Conservation (phyloP, 2,797 vertebrate species). For the Pangasius mekongensis region DNA sequence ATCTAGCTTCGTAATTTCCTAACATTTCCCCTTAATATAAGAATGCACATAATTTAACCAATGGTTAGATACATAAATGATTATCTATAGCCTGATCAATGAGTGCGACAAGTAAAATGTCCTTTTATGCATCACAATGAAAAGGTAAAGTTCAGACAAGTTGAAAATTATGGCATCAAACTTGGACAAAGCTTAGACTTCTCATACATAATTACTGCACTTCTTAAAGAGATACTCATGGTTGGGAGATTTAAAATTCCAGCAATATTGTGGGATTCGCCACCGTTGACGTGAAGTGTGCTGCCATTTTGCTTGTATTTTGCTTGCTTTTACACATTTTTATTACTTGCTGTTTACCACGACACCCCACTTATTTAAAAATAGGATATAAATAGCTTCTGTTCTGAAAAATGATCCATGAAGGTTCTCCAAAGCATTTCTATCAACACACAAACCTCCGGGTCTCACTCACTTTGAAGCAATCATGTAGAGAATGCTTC, state of each 20-base stretch:
- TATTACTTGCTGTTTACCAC: background rate
- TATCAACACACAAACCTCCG: background rate
- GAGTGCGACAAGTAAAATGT: background rate
- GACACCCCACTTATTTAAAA: background rate
- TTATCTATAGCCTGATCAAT: background rate
- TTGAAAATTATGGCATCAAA: background rate
- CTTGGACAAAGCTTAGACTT: background rate
- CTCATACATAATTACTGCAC: background rate
- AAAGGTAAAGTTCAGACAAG: background rate
- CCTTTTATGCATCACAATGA: background rate
- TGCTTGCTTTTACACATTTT: background rate
- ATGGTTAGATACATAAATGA: background rate
- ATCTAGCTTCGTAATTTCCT: background rate
- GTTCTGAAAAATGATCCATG: background rate
- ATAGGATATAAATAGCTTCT: background rate
- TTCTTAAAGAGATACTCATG: background rate
- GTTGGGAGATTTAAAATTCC: background rate
- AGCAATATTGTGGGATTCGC: background rate
- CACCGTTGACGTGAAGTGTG: background rate
- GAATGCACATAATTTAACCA: background rate
- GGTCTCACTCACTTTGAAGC: conserved; percentile 32
- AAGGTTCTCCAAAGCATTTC: background rate
- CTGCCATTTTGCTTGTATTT: background rate
- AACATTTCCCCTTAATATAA: background rate
- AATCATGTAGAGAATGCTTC: conserved; percentile 18